Base-by-base conservation (phyloP, 2,888 invertebrate genomes). In the Lasioglossum pauxillum region DNA sequence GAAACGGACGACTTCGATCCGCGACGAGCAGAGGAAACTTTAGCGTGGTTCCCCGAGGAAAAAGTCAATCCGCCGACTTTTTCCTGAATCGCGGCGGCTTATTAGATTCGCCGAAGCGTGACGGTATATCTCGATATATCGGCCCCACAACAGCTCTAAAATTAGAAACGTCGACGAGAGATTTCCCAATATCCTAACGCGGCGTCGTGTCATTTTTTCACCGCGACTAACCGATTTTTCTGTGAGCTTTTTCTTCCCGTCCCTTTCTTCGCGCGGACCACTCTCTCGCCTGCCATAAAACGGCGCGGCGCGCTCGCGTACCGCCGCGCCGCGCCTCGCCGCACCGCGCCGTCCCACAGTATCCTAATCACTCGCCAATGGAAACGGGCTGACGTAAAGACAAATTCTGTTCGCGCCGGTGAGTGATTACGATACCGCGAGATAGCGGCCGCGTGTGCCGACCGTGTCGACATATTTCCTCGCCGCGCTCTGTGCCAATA, bases 351-450 rank as follows among this genome's bases (percentile, higher is more conserved):
- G 69, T 74, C 74, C 27, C 41, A 12, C 60, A 31, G 73, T 86
- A 86, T 82, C 82, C 82, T 81, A 78, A 88, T 90, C 87, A 72
- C 38, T 90, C 90, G 72, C 88, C 78, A 91, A 86, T 89, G 84
- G 90, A 91, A 89, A 88, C 90, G 86, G 82, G 75, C 80, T 74
- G 89, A 90, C 90, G 89, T 80, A 87, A 85, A 91, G 90, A 91
- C 89, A 91, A 91, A 91, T 91, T 90, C 89, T 85, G 84, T 83
- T 85, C 85, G 88, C 84, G 80, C 84, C 75, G 85, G 73, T 89
- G 90, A 91, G 83, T 90, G 90, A 91, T 91, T 91, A 89, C 81
- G 85, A 86, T 89, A 89, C 81, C 74, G 64, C 84, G 83, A 78
- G 84, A 86, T 89, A 89, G 78, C 64, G 82, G 78, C 41, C 53